Conservation (phyloP, 2,888 invertebrate species). For the Tromatobia lineatoria region DNA sequence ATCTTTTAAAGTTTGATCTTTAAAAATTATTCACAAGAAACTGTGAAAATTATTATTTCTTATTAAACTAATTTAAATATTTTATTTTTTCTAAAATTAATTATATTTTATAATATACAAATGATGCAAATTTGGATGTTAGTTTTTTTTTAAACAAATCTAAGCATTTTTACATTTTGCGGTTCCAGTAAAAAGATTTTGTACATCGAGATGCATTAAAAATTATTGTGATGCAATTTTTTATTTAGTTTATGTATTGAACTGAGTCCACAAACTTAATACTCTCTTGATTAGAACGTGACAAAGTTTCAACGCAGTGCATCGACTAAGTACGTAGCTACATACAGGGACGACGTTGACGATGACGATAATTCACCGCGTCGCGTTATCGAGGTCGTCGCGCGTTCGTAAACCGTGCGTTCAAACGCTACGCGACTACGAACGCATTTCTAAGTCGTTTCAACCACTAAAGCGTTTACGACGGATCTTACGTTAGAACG, state of each 20-base stretch:
- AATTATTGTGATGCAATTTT: not conserved
- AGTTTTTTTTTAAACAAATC: too few species aligned
- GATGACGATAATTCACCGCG: slow-evolving; percentile 28
- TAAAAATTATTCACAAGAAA: too few species aligned
- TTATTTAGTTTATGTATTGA: not conserved
- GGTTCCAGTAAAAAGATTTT: too few species aligned
- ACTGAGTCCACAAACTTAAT: not conserved
- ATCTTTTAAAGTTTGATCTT: too few species aligned
- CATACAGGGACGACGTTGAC: slow-evolving; percentile 1
- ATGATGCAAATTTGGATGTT: too few species aligned
- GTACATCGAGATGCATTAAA: not conserved
- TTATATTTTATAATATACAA: too few species aligned
- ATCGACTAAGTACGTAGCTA: slow-evolving; percentile 5
- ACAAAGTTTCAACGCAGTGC: slow-evolving; percentile 20
- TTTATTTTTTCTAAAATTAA: too few species aligned
- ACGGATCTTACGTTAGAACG: not conserved
- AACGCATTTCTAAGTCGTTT: slow-evolving; percentile 6
- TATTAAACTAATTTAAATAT: too few species aligned
- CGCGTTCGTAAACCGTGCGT: not conserved
- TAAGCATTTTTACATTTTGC: too few species aligned
- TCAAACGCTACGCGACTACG: slow-evolving; percentile 16
- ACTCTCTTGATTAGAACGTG: slow-evolving; percentile 9
- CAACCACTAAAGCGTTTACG: not conserved
- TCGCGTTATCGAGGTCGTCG: slow-evolving; percentile 42
- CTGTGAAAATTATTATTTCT: too few species aligned